A percentile compares a stretch with the other conserved stretches of the same genome.
These are phyloP conservation scores for Altica lythri DNA, from an alignment of 2,888 invertebrate species.

Conservation along the genomic window DNA sequence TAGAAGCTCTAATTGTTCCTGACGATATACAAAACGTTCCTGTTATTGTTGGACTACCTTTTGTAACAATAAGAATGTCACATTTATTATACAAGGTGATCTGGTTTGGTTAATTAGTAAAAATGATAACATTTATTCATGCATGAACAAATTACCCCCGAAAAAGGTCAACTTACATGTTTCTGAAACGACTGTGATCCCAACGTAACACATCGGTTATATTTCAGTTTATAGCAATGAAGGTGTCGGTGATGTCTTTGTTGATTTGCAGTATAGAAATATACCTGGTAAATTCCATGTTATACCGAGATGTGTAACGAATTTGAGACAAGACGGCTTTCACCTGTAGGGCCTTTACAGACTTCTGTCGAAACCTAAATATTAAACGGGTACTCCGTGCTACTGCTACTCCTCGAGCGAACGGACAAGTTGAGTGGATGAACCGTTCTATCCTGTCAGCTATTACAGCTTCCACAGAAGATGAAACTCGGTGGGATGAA, in stretches of 20 bases:
- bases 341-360: too few species aligned
- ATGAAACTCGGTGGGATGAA: too few species aligned
- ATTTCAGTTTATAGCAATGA: slow-evolving; percentile 13
- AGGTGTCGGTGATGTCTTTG: slow-evolving; percentile 14
- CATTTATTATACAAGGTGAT: slow-evolving; percentile 24
- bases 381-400: too few species aligned
- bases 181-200: slow-evolving; percentile 23
- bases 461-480: too few species aligned
- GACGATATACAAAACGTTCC: slow-evolving; percentile 32
- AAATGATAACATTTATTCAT: background rate
- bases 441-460: too few species aligned
- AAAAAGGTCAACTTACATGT: slow-evolving; percentile 17
- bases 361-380: too few species aligned
- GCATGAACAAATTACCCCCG: background rate
- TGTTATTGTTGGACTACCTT: slow-evolving; percentile 32
- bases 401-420: too few species aligned
- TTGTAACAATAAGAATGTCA: slow-evolving; percentile 19
- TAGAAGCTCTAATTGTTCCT: slow-evolving; percentile 29
- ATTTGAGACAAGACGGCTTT: slow-evolving; percentile 11
- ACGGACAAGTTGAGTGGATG: too few species aligned
- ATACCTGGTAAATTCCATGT: slow-evolving; percentile 19
- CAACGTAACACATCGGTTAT: slow-evolving; percentile 25
- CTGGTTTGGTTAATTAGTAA: slow-evolving; percentile 13
- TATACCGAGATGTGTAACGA: slow-evolving; percentile 23
- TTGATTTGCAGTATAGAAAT: slow-evolving; percentile 24